phyloP scores from a whole-genome alignment of 1,140 invertebrate genomes.

The Ostrea denselamellosa region DNA sequence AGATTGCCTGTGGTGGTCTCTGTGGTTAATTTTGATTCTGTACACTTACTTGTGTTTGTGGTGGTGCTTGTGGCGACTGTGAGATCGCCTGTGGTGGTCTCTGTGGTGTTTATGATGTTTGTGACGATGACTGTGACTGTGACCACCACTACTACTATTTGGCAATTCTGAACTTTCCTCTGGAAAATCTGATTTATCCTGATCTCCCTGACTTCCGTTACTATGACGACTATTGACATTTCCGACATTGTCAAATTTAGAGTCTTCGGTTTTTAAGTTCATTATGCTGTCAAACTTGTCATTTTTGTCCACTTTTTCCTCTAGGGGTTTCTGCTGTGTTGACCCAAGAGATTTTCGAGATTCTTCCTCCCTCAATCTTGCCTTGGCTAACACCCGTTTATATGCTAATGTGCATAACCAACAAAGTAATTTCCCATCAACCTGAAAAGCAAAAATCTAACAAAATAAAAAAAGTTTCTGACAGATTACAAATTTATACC shows the following conservation, averaged over 20 bases:
- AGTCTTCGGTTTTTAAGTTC: constrained; percentile 41
- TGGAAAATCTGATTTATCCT: background rate
- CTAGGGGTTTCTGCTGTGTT: background rate
- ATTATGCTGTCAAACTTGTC: constrained; percentile 51
- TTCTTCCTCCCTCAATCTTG: constrained; percentile 84
- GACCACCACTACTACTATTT: constrained; percentile 51
- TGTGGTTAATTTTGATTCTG: background rate
- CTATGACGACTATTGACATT: constrained; percentile 53
- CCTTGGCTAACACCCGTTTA: constrained; percentile 92
- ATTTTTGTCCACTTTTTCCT: constrained; percentile 42
- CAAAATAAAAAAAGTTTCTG: background rate
- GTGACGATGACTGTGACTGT: constrained; percentile 50
- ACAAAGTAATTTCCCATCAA: constrained; percentile 96
- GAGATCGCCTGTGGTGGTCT: constrained; percentile 56
- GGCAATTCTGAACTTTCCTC: constrained; percentile 46
- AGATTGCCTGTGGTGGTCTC: no score
- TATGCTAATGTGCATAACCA: constrained; percentile 97
- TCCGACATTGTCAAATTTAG: constrained; percentile 45
- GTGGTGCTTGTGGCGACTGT: constrained; percentile 54
- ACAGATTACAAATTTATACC: background rate
- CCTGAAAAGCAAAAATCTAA: constrained; percentile 82
- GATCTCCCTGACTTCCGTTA: constrained; percentile 49
- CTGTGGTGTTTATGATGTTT: constrained; percentile 63
- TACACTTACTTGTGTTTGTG: constrained; percentile 61
- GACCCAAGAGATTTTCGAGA: constrained; percentile 57